phyloP scores from a whole-genome alignment of 2,113 vertebrate genomes.

The Pseudopodoces humilis region DNA sequence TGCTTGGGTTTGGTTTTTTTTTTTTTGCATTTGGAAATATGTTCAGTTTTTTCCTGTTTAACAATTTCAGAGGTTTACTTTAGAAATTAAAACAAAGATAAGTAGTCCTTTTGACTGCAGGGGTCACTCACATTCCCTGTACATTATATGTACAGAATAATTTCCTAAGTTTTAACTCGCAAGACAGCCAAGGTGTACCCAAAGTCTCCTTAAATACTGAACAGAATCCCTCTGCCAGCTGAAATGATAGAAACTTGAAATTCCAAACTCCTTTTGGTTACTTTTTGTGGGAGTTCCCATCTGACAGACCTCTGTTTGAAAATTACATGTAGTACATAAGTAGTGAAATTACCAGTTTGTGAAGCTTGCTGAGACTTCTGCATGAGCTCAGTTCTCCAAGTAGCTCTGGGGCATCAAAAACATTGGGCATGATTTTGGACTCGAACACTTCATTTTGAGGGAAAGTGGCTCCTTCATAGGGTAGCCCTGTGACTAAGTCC shows the following conservation, averaged over 20 bases:
- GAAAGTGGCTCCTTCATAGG: not conserved
- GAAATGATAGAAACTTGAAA: not conserved
- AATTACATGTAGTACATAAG: not conserved
- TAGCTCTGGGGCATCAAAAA: not conserved
- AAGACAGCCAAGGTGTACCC: not conserved
- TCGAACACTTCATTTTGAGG: not conserved
- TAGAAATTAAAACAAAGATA: not conserved
- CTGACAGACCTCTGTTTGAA: not conserved
- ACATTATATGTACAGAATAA: not conserved
- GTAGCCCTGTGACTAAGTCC: not conserved
- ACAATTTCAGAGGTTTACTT: not conserved
- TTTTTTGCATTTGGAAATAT: not conserved
- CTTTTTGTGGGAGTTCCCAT: not conserved
- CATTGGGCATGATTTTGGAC: not conserved
- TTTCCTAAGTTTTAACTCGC: not conserved
- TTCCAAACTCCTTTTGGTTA: not conserved
- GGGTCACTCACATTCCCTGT: not conserved
- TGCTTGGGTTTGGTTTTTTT: not conserved
- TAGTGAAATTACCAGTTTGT: not conserved
- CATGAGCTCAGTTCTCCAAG: not conserved
- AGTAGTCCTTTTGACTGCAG: not conserved
- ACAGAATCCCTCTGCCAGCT: not conserved
- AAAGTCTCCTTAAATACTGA: not conserved
- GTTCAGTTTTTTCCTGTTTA: not conserved
- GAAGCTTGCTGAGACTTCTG: not conserved